phyloP scores from a whole-genome alignment of 2,797 vertebrate species.

The Carcharodon carcharias region DNA sequence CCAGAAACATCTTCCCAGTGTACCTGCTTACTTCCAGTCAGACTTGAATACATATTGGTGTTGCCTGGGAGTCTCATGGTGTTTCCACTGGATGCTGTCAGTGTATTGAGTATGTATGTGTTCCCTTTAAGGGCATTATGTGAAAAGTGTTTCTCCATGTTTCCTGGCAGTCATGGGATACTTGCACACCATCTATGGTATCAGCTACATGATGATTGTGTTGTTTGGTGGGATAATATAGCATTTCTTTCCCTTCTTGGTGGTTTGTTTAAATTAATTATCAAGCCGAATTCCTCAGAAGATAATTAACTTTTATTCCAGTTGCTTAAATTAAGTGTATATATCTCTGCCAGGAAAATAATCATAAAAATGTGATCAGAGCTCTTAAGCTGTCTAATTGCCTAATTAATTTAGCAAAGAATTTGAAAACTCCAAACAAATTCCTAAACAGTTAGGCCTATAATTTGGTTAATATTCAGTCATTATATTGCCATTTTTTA shows the following conservation, averaged over 20 bases:
- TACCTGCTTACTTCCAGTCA: background rate
- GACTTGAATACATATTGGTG: background rate
- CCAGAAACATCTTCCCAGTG: background rate
- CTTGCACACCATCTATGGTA: background rate
- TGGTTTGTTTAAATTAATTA: background rate
- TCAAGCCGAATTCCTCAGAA: background rate
- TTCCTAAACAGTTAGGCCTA: background rate
- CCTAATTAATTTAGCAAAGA: background rate
- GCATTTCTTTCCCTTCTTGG: background rate
- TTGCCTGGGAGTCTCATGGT: background rate
- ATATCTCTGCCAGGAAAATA: constrained; percentile 1
- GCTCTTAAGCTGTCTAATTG: background rate
- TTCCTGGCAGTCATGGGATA: background rate
- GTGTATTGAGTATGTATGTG: background rate
- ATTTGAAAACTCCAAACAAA: background rate
- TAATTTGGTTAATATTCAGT: background rate
- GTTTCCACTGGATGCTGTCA: background rate
- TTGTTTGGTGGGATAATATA: background rate
- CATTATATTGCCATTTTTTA: constrained; percentile 21
- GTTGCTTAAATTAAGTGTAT: background rate
- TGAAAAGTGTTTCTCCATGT: background rate
- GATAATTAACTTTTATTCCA: constrained; percentile 20
- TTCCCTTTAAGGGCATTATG: background rate
- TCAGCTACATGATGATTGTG: background rate
- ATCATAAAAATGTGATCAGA: background rate